Evolutionary conservation across 92 coral and sea anemone genomes (phyloP), one percentile per base, ranked within the genome.

Genomic region (Porites lobata): DNA sequence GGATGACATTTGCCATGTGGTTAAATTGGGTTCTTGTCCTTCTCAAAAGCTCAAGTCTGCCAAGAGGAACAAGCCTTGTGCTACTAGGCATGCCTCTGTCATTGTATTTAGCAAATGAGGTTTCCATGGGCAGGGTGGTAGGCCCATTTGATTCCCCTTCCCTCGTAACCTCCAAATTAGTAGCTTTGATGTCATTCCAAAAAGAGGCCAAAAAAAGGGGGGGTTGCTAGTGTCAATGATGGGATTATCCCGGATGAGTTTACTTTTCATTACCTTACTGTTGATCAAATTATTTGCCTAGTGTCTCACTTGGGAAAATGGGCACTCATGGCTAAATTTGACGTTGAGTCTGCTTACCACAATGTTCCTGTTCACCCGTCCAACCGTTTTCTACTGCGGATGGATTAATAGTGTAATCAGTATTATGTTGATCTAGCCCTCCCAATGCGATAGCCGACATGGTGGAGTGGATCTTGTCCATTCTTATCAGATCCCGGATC

Each of bases 391-490:
- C 10, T 65, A 0, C 10, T 65, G 24, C 7, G 70, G 4, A 65
- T 65, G 70, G 1, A 65, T 21, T 21, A 22, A 18, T 65, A 0
- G 32, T 29, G 32, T 29, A 29, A 2, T 29, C 32, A 29, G 32
- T 29, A 29, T 29, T 2, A 29, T 29, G 3, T 2, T 29, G 32
- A 29, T 2, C 32, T 29, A 29, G 32, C 32, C 32, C 32, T 29
- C 32, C 32, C 32, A 65, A 82, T 69, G 47, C 77, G 15, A 77
- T 82, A 8, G 87, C 78, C 24, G 0, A 66, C 18, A 9, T 21
- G 65, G 68, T 71, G 8, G 78, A 82, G 29, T 82, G 87, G 87
- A 84, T 59, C 22, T 38, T 84, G 65, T 52, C 22, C 62, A 72
- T 15, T 58, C 65, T 21, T 84, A 84, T 56, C 69, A 59, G 7